Evolutionary conservation across 2,888 invertebrate genomes (phyloP).

Genomic region (Parapristionchus giblindavisi): DNA sequence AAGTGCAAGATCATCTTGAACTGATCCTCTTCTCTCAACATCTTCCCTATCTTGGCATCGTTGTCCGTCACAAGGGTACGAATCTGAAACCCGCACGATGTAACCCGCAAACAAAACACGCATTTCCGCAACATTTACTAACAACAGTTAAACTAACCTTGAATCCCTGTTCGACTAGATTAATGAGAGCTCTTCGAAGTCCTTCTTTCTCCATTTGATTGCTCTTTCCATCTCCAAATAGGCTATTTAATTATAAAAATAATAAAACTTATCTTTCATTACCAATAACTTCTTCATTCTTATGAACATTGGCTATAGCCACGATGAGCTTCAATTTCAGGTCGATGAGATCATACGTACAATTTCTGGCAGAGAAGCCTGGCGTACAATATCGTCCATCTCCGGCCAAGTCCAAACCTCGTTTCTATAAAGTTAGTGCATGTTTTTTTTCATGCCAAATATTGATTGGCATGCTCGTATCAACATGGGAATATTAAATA

Average conservation of each 20-base stretch:
- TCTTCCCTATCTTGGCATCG: not conserved
- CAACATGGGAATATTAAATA: no score
- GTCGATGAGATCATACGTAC: not conserved
- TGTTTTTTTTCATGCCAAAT: no score
- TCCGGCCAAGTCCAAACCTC: not conserved
- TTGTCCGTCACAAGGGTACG: not conserved
- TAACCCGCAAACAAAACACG: no score
- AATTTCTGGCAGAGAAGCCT: not conserved
- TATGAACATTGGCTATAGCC: not conserved
- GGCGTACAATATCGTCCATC: not conserved
- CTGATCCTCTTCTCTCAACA: not conserved
- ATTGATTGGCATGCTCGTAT: no score
- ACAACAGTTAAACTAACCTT: not conserved
- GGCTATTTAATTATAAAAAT: not conserved
- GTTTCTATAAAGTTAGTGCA: not conserved
- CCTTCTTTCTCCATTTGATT: slow-evolving; percentile 1
- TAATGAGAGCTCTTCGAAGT: no score
- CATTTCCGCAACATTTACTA: no score
- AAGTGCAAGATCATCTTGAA: not conserved
- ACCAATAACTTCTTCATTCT: not conserved
- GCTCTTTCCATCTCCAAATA: not conserved
- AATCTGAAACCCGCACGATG: not conserved
- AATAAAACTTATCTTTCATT: not conserved
- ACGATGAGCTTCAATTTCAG: not conserved
- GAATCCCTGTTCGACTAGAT: not conserved